Percentiles rank a stretch among this genome's conserved stretches.
Conservation (phyloP, 1,140 invertebrate species). For the Eurosta solidaginis region DNA sequence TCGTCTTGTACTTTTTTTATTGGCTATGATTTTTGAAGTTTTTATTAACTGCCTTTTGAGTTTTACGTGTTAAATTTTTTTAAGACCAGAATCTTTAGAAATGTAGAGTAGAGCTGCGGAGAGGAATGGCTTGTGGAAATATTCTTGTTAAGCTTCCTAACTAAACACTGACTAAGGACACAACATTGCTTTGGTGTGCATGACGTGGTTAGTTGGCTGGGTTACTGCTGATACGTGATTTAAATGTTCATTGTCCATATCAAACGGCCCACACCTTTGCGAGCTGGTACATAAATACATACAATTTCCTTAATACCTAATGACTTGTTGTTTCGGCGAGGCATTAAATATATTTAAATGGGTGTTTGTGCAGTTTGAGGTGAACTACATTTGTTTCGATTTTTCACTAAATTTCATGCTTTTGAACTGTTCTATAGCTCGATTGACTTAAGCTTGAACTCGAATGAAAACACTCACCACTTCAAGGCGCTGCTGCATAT, state of each 20-base stretch:
- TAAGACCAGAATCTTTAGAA: too few species aligned
- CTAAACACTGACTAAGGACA: neutral
- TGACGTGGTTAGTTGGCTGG: neutral
- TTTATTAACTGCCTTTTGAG: conserved; percentile 9
- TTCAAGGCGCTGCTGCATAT: too few species aligned
- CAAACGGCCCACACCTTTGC: neutral
- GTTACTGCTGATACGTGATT: conserved; percentile 11
- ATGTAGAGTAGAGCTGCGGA: neutral
- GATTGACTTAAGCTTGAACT: too few species aligned
- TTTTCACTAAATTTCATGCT: too few species aligned
- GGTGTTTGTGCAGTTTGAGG: too few species aligned
- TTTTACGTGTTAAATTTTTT: too few species aligned
- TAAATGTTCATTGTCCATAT: neutral
- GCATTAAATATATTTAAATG: too few species aligned
- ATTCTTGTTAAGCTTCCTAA: neutral
- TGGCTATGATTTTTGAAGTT: conserved; percentile 19
- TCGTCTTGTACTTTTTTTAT: neutral
- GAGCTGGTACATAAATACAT: too few species aligned
- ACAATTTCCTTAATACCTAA: neutral
- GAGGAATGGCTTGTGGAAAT: neutral
- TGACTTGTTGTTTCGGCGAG: neutral
- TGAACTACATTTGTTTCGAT: too few species aligned
- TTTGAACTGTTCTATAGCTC: too few species aligned
- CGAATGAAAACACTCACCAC: too few species aligned
- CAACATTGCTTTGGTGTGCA: neutral